A percentile compares a stretch with the other conserved stretches of the same genome.
Evolutionary conservation across 2,888 invertebrate genomes (phyloP).

Genomic region (Dryocosmus kuriphilus): DNA sequence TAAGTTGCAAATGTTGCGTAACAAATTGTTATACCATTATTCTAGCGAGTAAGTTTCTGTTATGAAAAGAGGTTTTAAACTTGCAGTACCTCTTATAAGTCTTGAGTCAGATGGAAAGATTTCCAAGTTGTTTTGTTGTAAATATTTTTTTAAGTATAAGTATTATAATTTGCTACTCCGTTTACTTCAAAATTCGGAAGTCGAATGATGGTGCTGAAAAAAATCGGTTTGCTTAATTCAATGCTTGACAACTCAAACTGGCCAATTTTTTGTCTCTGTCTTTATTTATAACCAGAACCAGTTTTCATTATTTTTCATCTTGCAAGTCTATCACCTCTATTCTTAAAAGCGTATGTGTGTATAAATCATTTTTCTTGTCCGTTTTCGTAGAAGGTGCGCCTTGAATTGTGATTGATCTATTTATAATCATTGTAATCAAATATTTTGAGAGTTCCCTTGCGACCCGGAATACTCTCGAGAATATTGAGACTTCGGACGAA

Average conservation of each 20-base stretch:
- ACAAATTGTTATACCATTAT: neutral
- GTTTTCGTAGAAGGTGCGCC: constrained; percentile 2
- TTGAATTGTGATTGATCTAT: constrained; percentile 21
- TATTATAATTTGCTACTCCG: constrained; percentile 6
- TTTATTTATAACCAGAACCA: neutral
- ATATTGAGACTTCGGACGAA: neutral
- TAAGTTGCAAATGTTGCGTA: constrained; percentile 8
- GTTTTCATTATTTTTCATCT: constrained; percentile 1
- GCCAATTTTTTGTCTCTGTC: neutral
- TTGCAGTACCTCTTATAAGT: neutral
- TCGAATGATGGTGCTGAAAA: neutral
- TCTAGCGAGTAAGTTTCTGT: constrained; percentile 21
- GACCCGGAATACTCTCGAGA: neutral
- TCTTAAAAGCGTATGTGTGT: constrained; percentile 35
- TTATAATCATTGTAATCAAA: neutral
- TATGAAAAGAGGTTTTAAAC: constrained; percentile 15
- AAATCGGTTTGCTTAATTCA: constrained; percentile 13
- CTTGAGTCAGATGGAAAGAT: neutral
- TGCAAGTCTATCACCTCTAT: constrained; percentile 30
- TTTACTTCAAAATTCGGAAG: neutral
- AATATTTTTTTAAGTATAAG: neutral
- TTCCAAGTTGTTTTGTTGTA: constrained; percentile 26
- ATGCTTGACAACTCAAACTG: neutral
- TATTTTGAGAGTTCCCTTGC: neutral
- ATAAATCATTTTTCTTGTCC: constrained; percentile 3